phyloP scores from a whole-genome alignment of 2,113 vertebrate species.

The Ictalurus punctatus region DNA sequence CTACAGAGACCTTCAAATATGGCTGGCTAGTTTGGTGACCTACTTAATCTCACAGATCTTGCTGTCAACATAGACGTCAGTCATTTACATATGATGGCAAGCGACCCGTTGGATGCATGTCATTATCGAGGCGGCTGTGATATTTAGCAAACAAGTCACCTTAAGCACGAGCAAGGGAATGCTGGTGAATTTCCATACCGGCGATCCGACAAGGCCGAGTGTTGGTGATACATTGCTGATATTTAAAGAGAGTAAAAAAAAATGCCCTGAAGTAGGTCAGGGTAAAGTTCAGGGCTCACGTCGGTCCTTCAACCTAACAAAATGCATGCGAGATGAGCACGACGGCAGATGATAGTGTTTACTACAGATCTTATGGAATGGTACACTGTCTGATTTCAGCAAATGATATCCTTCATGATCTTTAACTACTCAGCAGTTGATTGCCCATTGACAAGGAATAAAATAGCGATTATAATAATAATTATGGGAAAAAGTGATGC shows the following conservation, averaged over 20 bases:
- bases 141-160: constrained; percentile 53
- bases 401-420: neutral
- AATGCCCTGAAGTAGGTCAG: constrained; percentile 68
- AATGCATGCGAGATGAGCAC: neutral
- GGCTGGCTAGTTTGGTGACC: neutral
- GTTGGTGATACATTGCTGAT: constrained; percentile 69
- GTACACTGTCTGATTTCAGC: neutral
- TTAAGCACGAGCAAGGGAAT: constrained; percentile 62
- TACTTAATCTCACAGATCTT: neutral
- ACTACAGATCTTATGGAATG: neutral
- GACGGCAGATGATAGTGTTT: neutral
- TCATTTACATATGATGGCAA: constrained; percentile 17
- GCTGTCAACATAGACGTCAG: neutral
- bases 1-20: no score
- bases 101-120: constrained; percentile 40
- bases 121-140: constrained; percentile 37
- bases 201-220: constrained; percentile 60
- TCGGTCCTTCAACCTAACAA: constrained; percentile 22
- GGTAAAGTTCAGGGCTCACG: constrained; percentile 67
- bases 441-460: neutral
- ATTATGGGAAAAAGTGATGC: neutral
- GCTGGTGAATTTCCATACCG: constrained; percentile 65
- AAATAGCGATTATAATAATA: neutral
- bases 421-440: neutral
- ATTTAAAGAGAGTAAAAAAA: constrained; percentile 60